Conservation (phyloP, 2,888 invertebrate genomes). For the Rugalucina vietnamica region DNA sequence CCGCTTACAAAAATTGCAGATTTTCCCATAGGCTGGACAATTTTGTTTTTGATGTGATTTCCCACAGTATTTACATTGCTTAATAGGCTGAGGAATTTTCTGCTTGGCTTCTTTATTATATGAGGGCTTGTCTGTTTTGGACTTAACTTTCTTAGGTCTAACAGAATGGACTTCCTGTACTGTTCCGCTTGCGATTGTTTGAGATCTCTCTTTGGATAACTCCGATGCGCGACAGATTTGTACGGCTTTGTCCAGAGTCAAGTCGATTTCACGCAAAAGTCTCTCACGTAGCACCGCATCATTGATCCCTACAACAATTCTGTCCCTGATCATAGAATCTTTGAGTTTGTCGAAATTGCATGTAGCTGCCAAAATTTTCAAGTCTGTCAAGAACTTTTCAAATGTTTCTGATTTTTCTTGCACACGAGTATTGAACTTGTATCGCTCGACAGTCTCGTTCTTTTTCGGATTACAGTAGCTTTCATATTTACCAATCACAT, state of each 20-base stretch:
- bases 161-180: background rate
- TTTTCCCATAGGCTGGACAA: too few species aligned
- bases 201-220: slow-evolving; percentile 6
- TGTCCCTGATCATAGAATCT: slow-evolving; percentile 11
- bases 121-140: too few species aligned
- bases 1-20: too few species aligned
- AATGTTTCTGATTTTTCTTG: slow-evolving; percentile 19
- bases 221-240: slow-evolving; percentile 19
- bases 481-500: too few species aligned
- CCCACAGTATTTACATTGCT: too few species aligned
- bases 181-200: slow-evolving; percentile 14
- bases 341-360: background rate
- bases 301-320: slow-evolving; percentile 18
- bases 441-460: too few species aligned
- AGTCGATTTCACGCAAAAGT: background rate
- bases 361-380: background rate
- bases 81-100: too few species aligned
- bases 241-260: slow-evolving; percentile 13
- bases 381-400: background rate
- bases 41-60: too few species aligned
- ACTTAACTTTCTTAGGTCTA: too few species aligned
- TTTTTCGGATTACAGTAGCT: too few species aligned
- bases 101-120: too few species aligned
- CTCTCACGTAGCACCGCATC: background rate
- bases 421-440: slow-evolving; percentile 45